phyloP scores from a whole-genome alignment of 2,113 vertebrate species.

The Tetrax tetrax region DNA sequence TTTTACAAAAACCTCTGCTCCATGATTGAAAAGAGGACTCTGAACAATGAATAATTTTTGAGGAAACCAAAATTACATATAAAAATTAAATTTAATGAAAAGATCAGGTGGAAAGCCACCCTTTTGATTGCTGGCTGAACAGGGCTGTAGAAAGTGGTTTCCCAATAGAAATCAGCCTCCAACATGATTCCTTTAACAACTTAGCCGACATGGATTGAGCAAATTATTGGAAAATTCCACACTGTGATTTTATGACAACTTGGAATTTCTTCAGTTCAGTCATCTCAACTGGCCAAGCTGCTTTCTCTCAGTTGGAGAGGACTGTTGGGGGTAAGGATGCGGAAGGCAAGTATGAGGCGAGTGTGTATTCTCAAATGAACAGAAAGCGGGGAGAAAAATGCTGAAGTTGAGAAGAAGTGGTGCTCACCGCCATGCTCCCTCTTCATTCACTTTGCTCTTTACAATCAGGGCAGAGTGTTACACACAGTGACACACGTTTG shows the following conservation, averaged over 20 bases:
- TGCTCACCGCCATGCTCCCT: too few species aligned
- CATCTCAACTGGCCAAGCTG: background rate
- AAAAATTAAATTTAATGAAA: background rate
- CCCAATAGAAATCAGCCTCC: background rate
- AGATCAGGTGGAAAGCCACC: background rate
- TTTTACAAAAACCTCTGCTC: background rate
- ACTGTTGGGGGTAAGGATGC: too few species aligned
- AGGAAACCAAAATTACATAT: background rate
- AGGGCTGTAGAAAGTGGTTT: background rate
- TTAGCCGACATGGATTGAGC: background rate
- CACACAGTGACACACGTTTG: conserved; percentile 66
- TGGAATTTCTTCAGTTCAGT: background rate
- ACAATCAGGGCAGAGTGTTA: conserved; percentile 5
- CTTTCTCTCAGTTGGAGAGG: background rate
- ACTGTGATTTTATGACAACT: background rate
- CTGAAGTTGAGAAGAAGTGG: too few species aligned
- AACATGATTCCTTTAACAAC: background rate
- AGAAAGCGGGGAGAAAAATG: too few species aligned
- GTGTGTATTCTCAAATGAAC: too few species aligned
- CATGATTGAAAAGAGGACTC: background rate
- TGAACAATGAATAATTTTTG: background rate
- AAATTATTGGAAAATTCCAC: background rate
- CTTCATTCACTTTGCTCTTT: conserved; percentile 5
- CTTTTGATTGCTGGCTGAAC: background rate
- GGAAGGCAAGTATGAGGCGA: too few species aligned